Evolutionary conservation across 2,797 vertebrate genomes (phyloP), one percentile per base, ranked within the genome.

Genomic region (Crocidura indochinensis): DNA sequence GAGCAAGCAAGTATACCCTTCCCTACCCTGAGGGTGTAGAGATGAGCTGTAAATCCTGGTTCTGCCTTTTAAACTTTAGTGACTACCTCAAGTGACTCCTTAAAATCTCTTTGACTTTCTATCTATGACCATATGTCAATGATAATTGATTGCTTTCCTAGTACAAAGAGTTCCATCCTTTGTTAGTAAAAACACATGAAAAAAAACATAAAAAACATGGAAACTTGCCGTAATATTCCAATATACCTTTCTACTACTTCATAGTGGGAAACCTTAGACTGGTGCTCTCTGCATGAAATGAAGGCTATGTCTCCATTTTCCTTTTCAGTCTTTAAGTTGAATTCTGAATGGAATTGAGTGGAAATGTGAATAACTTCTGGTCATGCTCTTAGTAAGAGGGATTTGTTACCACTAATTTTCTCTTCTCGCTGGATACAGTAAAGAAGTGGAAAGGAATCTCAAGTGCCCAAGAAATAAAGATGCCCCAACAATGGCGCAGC

Each of bases 151-250:
- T 26, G n/a, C 62, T 60, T 80, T 60, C 24, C 7, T 80, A n/a
- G 31, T 65, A 81, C 72, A 73, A 56, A 91, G 19, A 89, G 75
- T 10, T 71, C 46, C 38, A 87, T 86, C 47, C 31, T 38, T 38
- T 71, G 14, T 17, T 65, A 38, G 6, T 47, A 80, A 80, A 86
- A 44, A 46, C 4, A 14, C 65, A 38, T 38, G 31, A 83, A 67
- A 81, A n/a, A n/a, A n/a, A n/a, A n/a, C n/a, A n/a, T n/a, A n/a
- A n/a, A n/a, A n/a, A n/a, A n/a, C n/a, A n/a, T n/a, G n/a, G 51
- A 83, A 29, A 77, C 64, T 77, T 84, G 83, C 9, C 24, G 3
- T 47, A 29, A 2, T 24, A 53, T 53, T 24, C 38, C 26, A 31
- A 12, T 24, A 90, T 51, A 5, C 5, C n/a, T 15, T 83, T 26